Evolutionary conservation across 2,113 vertebrate species (phyloP).

Genomic region (Chrysemys picta): DNA sequence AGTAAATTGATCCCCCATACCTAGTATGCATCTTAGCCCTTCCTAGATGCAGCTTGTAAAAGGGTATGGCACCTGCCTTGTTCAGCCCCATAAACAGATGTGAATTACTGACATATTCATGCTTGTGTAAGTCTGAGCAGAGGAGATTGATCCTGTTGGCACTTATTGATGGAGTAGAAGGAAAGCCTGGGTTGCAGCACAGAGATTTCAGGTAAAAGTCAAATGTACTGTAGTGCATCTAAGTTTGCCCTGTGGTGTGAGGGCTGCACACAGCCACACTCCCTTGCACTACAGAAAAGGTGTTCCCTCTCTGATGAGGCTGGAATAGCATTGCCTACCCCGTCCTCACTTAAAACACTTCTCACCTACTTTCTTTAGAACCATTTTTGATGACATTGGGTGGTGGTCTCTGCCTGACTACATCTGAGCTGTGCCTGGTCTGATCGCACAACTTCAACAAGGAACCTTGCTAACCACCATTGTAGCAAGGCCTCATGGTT

Average conservation of each 20-base stretch:
- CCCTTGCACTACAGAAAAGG: background rate
- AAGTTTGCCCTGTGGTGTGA: rapidly evolving
- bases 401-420: background rate
- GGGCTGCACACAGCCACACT: rapidly evolving
- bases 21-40: background rate
- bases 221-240: background rate
- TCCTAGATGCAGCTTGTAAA: background rate
- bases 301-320: background rate
- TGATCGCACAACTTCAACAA: background rate
- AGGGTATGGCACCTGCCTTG: rapidly evolving
- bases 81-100: rapidly evolving
- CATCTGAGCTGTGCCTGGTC: background rate
- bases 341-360: background rate
- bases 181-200: background rate
- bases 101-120: background rate
- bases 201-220: background rate
- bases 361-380: background rate
- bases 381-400: background rate
- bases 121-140: background rate
- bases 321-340: rapidly evolving
- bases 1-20: background rate
- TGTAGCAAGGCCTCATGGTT: background rate
- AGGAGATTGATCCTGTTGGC: background rate
- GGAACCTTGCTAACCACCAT: background rate
- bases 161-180: background rate